Evolutionary conservation across 2,113 vertebrate genomes (phyloP).

Genomic region (Scalopus aquaticus): DNA sequence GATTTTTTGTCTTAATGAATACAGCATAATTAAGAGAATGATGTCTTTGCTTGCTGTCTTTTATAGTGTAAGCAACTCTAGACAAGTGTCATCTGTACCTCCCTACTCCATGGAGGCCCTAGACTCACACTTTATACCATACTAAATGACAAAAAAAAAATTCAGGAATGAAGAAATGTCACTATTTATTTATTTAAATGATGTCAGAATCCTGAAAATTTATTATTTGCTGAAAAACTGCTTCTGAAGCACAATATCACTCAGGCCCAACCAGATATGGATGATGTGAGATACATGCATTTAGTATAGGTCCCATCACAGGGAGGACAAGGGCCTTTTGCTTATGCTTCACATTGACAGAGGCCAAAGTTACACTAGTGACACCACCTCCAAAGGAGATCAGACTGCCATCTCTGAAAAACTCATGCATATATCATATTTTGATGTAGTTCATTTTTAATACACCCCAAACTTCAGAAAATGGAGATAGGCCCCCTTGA

Average conservation of each 20-base stretch:
- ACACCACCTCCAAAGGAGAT: not conserved
- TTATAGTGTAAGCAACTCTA: not conserved
- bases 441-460: not conserved
- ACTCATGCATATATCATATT: not conserved
- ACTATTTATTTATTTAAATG: constrained; percentile 2
- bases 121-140: not conserved
- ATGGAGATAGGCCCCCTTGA: not conserved
- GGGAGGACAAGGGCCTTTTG: not conserved
- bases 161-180: not conserved
- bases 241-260: not conserved
- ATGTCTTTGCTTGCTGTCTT: not conserved
- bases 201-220: not conserved
- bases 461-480: not conserved
- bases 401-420: not conserved
- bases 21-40: not conserved
- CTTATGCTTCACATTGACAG: not conserved
- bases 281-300: not conserved
- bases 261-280: not conserved
- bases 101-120: not conserved
- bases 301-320: not conserved
- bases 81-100: not conserved
- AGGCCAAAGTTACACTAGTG: not conserved
- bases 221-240: constrained; percentile 17
- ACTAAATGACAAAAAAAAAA: not conserved
- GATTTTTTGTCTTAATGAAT: not conserved